phyloP scores from a whole-genome alignment of 2,797 vertebrate genomes.

The Halcyon leucocephala region DNA sequence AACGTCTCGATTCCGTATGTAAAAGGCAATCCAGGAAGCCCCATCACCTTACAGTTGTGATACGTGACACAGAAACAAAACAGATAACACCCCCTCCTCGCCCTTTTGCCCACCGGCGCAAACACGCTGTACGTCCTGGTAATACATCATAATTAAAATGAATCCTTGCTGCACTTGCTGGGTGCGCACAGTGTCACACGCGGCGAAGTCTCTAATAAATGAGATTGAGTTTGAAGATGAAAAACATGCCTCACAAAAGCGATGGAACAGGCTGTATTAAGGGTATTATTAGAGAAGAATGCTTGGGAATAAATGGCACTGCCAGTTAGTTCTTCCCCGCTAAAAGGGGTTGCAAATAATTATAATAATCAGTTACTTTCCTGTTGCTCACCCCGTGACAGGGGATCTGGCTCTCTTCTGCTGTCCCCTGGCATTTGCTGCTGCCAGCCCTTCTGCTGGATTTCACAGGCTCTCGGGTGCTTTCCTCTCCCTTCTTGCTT shows the following conservation, averaged over 20 bases:
- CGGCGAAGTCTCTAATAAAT: conserved; percentile 33
- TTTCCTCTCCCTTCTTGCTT: not conserved
- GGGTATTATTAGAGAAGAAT: conserved; percentile 56
- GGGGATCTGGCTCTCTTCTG: not conserved
- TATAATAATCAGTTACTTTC: conserved; percentile 18
- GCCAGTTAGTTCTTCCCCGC: not conserved
- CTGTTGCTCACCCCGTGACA: not conserved
- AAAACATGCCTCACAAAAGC: conserved; percentile 59
- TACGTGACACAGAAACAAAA: not conserved
- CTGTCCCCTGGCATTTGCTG: not conserved
- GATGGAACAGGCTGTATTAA: conserved; percentile 23
- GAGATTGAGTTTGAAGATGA: conserved; percentile 57
- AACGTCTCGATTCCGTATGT: not conserved
- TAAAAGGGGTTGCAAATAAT: conserved; percentile 31
- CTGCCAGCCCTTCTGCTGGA: not conserved
- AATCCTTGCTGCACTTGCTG: conserved; percentile 23
- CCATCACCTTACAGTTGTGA: not conserved
- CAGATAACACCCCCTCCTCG: not conserved
- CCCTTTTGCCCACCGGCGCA: not conserved
- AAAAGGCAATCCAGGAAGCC: not conserved
- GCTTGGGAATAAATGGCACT: conserved; percentile 3
- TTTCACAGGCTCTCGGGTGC: not conserved
- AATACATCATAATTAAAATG: conserved; percentile 14
- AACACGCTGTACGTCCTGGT: not conserved
- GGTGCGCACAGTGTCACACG: conserved; percentile 19